Evolutionary conservation across 2,797 vertebrate species (phyloP).

Genomic region (Kryptopterus vitreolus): DNA sequence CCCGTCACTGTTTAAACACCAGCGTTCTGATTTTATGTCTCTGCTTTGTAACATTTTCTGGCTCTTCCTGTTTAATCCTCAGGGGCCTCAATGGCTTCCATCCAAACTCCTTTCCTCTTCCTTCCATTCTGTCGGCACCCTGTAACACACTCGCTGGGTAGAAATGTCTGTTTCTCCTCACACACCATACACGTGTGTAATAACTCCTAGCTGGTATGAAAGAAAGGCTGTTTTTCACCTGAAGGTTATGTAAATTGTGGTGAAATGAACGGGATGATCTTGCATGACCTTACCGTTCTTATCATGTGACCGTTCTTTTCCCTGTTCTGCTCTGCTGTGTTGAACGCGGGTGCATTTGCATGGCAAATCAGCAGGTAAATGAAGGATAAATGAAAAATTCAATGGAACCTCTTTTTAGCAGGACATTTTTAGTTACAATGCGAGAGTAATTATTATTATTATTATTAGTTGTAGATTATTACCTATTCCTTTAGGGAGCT

Average conservation of each 20-base stretch:
- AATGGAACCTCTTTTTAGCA: background rate
- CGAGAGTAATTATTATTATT: background rate
- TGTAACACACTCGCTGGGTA: conserved; percentile 2
- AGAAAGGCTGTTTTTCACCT: no score
- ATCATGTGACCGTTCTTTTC: conserved; percentile 7
- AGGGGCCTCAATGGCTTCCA: conserved; percentile 37
- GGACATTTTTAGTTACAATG: background rate
- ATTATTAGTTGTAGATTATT: background rate
- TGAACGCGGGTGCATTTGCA: conserved; percentile 55
- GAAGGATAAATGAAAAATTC: background rate
- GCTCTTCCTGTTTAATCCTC: conserved; percentile 45
- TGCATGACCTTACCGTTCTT: background rate
- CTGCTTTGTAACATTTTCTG: background rate
- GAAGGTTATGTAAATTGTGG: background rate
- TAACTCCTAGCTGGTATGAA: background rate
- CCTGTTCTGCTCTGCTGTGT: background rate
- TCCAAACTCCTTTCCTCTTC: background rate
- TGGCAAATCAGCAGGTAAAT: conserved; percentile 56
- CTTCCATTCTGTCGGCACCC: background rate
- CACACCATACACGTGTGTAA: background rate
- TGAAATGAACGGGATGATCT: conserved; percentile 2
- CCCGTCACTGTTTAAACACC: background rate
- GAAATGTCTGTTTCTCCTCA: background rate
- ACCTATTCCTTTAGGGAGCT: background rate
- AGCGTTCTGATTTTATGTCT: conserved; percentile 5